phyloP scores from a whole-genome alignment of 2,888 invertebrate species.

The Agapostemon virescens region DNA sequence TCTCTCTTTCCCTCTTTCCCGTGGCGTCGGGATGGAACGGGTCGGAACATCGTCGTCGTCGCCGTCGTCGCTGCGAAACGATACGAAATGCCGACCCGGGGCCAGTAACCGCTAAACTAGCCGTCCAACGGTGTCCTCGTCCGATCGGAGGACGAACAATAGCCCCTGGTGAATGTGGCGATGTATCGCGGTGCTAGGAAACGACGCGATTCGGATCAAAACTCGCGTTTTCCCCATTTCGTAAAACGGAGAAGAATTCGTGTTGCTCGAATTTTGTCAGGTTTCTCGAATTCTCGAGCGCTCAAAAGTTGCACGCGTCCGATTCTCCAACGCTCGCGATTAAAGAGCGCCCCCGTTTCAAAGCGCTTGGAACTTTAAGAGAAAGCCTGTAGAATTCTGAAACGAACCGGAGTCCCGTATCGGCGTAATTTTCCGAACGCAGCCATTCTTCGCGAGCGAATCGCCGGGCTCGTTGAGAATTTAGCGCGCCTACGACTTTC shows the following conservation, averaged over 20 bases:
- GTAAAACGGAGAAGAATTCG: too few relatives aligned
- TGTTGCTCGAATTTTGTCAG: too few relatives aligned
- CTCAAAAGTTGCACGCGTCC: too few relatives aligned
- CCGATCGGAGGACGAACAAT: conserved; percentile 63
- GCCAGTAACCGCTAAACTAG: conserved; percentile 72
- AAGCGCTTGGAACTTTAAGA: too few relatives aligned
- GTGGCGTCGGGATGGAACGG: conserved; percentile 36
- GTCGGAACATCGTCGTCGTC: conserved; percentile 1
- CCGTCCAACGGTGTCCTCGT: conserved; percentile 66
- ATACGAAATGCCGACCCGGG: conserved; percentile 54
- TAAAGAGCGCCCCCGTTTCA: too few relatives aligned
- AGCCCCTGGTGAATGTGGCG: conserved; percentile 53
- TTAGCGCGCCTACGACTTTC: not conserved
- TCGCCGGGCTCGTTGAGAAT: not conserved
- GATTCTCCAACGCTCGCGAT: too few relatives aligned
- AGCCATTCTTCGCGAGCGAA: not conserved
- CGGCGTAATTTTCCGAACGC: too few relatives aligned
- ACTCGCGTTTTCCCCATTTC: too few relatives aligned
- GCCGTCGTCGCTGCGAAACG: conserved; percentile 11
- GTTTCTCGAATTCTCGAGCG: too few relatives aligned
- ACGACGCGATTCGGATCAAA: too few relatives aligned
- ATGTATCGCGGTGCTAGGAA: too few relatives aligned
- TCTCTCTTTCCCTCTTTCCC: not conserved
- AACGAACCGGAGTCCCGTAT: not conserved
- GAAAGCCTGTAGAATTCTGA: too few relatives aligned